These are phyloP conservation scores for Drosophila punjabiensis DNA, from an alignment of 1,140 invertebrate species.

Conservation along the genomic window DNA sequence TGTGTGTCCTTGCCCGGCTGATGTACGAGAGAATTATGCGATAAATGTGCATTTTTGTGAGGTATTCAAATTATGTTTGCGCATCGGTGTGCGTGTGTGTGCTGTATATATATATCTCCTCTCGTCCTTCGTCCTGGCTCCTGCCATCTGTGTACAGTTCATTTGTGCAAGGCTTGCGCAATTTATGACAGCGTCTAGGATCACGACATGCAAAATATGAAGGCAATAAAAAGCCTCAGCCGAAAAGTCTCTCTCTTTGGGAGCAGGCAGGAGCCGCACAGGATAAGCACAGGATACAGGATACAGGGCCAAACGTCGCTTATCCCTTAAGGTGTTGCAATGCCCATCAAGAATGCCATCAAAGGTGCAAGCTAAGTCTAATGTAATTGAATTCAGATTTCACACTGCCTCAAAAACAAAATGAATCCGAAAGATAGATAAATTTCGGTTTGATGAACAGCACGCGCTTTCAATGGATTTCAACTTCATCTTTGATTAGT, in stretches of 20 bases:
- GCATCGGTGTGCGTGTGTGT: slow-evolving; percentile 34
- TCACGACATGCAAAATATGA: slow-evolving; percentile 59
- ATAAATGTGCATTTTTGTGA: slow-evolving; percentile 70
- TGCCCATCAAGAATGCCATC: slow-evolving; percentile 32
- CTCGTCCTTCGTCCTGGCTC: background rate
- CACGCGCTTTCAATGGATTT: background rate
- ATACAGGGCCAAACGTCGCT: background rate
- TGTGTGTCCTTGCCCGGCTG: slow-evolving; percentile 33
- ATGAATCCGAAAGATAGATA: background rate
- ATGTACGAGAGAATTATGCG: slow-evolving; percentile 70
- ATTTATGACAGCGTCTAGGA: slow-evolving; percentile 59
- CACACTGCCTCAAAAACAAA: background rate
- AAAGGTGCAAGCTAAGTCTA: background rate
- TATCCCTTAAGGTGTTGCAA: slow-evolving; percentile 36
- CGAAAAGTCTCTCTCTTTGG: slow-evolving; percentile 15
- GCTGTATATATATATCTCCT: slow-evolving; percentile 18
- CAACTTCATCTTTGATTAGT: background rate
- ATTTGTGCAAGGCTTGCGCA: slow-evolving; percentile 50
- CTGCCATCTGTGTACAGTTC: slow-evolving; percentile 29
- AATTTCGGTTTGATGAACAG: background rate
- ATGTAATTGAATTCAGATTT: slow-evolving; percentile 17
- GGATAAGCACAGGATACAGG: background rate
- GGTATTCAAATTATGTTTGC: slow-evolving; percentile 66
- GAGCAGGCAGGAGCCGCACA: background rate
- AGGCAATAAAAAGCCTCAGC: slow-evolving; percentile 52